phyloP scores from a whole-genome alignment of 2,797 vertebrate species.

The Heteromormyrus szaboi region DNA sequence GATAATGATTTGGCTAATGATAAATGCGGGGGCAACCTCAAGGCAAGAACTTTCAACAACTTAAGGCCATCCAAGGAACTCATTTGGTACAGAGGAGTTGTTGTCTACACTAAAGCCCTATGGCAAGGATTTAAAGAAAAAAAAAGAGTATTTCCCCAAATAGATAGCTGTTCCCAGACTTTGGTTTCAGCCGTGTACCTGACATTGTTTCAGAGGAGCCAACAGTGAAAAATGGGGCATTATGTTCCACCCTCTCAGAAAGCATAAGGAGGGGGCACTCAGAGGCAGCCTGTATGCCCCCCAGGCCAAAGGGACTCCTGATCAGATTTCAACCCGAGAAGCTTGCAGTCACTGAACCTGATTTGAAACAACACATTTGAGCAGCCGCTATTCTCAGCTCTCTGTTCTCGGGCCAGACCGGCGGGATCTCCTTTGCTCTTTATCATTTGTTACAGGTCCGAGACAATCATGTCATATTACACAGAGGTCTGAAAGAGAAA shows the following conservation, averaged over 20 bases:
- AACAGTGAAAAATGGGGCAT: slow-evolving; percentile 34
- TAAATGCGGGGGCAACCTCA: slow-evolving; percentile 19
- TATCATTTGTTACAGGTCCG: background rate
- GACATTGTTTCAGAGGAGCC: slow-evolving; percentile 35
- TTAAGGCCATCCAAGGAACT: slow-evolving; percentile 3
- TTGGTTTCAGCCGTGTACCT: slow-evolving; percentile 34
- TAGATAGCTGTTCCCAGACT: slow-evolving; percentile 20
- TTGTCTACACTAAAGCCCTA: slow-evolving; percentile 19
- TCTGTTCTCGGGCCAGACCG: background rate
- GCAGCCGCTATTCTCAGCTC: slow-evolving; percentile 24
- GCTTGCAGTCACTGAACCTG: slow-evolving; percentile 15
- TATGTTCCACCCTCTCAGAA: slow-evolving; percentile 36
- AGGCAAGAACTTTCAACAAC: background rate
- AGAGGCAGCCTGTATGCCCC: slow-evolving; percentile 36
- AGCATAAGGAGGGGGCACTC: slow-evolving; percentile 32
- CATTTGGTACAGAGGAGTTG: slow-evolving; percentile 4
- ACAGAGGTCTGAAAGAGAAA: background rate
- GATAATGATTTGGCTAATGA: slow-evolving; percentile 25
- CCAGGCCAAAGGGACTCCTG: slow-evolving; percentile 35
- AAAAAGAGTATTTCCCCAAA: slow-evolving; percentile 10
- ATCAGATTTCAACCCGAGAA: slow-evolving; percentile 41
- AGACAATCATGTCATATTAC: background rate
- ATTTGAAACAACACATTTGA: slow-evolving; percentile 36
- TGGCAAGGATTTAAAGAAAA: slow-evolving; percentile 14
- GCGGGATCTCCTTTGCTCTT: background rate